Percentiles rank a stretch among this genome's conserved stretches.
Evolutionary conservation across 2,888 invertebrate genomes (phyloP).

Genomic region (Raillietiella orientalis): DNA sequence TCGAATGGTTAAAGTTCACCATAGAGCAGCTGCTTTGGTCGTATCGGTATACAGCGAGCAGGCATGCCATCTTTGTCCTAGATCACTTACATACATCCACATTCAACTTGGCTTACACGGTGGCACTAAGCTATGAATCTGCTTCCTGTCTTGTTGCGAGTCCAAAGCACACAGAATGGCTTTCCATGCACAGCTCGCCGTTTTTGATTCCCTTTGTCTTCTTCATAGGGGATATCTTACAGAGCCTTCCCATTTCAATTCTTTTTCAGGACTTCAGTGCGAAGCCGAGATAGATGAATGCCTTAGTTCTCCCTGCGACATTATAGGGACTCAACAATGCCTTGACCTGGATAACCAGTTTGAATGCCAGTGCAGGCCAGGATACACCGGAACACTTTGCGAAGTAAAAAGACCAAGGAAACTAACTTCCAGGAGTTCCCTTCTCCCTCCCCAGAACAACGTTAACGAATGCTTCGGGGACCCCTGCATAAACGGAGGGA

Average conservation of each 20-base stretch:
- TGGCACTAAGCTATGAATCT: too few species aligned
- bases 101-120: too few species aligned
- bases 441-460: conserved; percentile 18
- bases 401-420: conserved; percentile 17
- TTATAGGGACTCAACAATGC: conserved; percentile 62
- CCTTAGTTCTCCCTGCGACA: conserved; percentile 57
- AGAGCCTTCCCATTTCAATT: conserved; percentile 1
- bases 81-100: too few species aligned
- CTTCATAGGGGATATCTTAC: conserved; percentile 3
- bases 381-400: conserved; percentile 51
- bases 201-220: neutral
- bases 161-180: too few species aligned
- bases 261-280: conserved; percentile 36
- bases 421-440: neutral
- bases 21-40: too few species aligned
- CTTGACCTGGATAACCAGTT: conserved; percentile 48
- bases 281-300: conserved; percentile 81
- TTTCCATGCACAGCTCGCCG: too few species aligned
- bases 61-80: too few species aligned
- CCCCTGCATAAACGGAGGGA: conserved; percentile 63
- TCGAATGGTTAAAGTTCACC: too few species aligned
- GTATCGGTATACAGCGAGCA: too few species aligned
- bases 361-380: conserved; percentile 57
- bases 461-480: conserved; percentile 53
- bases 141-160: too few species aligned